Evolutionary conservation across 2,113 vertebrate species (phyloP).

Genomic region (Platichthys stellatus): DNA sequence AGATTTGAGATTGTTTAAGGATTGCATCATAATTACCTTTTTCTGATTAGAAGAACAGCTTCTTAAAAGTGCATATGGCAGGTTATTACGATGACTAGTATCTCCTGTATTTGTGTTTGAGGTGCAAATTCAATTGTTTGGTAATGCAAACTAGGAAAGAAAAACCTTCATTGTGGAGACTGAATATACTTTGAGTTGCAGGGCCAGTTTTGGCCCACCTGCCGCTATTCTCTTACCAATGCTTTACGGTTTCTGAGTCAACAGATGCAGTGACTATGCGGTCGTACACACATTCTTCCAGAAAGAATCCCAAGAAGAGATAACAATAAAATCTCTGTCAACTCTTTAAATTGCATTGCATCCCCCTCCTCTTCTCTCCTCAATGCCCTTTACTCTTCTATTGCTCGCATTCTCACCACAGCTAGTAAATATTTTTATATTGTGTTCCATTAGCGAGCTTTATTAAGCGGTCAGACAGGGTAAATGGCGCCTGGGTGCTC

Average conservation of each 20-base stretch:
- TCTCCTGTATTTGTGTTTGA: neutral
- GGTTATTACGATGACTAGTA: neutral
- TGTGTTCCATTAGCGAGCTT: slow-evolving; percentile 82
- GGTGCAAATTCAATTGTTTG: neutral
- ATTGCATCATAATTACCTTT: no score
- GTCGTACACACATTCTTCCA: slow-evolving; percentile 21
- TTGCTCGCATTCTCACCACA: slow-evolving; percentile 63
- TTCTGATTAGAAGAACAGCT: no score
- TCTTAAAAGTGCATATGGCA: no score
- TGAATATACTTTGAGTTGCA: neutral
- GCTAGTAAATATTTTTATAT: slow-evolving; percentile 84
- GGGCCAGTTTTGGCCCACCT: neutral
- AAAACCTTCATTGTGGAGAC: neutral
- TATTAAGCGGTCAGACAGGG: slow-evolving; percentile 77
- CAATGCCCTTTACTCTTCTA: slow-evolving; percentile 38
- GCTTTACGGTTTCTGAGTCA: slow-evolving; percentile 35
- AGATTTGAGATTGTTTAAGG: neutral
- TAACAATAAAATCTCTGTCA: slow-evolving; percentile 56
- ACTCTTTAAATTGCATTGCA: slow-evolving; percentile 45
- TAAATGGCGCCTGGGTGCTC: slow-evolving; percentile 78
- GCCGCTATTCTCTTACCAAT: neutral
- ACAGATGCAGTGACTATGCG: slow-evolving; percentile 20
- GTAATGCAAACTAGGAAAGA: neutral
- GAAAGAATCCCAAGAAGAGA: slow-evolving; percentile 36
- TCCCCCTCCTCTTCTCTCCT: slow-evolving; percentile 5